Evolutionary conservation across 2,797 vertebrate species (phyloP).

Genomic region (Pithecia hirsuta): DNA sequence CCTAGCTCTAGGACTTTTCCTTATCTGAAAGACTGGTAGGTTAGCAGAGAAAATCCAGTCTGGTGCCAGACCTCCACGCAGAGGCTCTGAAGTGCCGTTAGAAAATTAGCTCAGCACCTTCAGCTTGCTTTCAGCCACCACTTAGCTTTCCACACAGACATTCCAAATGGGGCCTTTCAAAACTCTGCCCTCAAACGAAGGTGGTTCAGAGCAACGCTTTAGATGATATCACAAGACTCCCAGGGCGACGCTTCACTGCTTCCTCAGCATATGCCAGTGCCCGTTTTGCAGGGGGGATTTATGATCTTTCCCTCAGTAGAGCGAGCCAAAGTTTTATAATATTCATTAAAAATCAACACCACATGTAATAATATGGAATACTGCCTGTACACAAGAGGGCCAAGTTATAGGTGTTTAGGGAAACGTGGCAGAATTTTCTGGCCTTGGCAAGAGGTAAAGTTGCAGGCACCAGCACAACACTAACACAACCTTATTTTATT

Average conservation of each 20-base stretch:
- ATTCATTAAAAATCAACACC: constrained; percentile 79
- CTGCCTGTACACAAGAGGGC: constrained; percentile 64
- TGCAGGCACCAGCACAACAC: constrained; percentile 57
- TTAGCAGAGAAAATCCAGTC: background rate
- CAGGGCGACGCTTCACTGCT: constrained; percentile 52
- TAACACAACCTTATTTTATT: constrained; percentile 67
- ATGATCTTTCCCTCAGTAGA: constrained; percentile 68
- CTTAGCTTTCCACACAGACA: constrained; percentile 9
- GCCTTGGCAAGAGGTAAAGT: constrained; percentile 49
- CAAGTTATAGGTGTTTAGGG: constrained; percentile 71
- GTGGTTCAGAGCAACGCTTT: constrained; percentile 41
- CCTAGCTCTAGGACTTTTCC: background rate
- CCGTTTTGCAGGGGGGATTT: constrained; percentile 73
- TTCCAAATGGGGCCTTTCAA: constrained; percentile 44
- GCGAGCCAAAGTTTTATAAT: constrained; percentile 77
- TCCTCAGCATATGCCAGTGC: constrained; percentile 72
- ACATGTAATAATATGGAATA: constrained; percentile 75
- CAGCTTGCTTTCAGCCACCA: background rate
- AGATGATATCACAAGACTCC: constrained; percentile 54
- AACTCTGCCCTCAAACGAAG: constrained; percentile 39
- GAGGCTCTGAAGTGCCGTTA: background rate
- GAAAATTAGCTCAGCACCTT: background rate
- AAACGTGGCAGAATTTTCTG: constrained; percentile 67
- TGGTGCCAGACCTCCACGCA: background rate
- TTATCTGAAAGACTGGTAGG: background rate